Evolutionary conservation across 2,797 vertebrate species (phyloP), one percentile per base, ranked within the genome.

Genomic region (Hybognathus amarus): DNA sequence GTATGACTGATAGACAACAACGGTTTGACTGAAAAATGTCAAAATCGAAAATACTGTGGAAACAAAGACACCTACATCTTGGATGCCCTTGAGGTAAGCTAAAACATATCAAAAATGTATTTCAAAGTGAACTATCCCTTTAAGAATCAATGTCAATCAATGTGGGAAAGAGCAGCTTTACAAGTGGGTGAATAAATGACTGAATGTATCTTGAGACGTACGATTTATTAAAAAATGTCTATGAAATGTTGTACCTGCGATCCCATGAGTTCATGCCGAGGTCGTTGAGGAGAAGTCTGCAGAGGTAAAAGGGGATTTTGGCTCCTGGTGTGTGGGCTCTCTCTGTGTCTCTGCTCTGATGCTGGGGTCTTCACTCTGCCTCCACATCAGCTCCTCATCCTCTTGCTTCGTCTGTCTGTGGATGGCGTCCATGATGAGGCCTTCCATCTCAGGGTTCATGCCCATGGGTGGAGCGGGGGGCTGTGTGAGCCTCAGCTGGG

Each of bases 181-280:
- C 18, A 52, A 54, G 6, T n/a, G 47, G 27, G 47, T 52, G 70
- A 70, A 24, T 45, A 42, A 5, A 70, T 18, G 47, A 47, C 24
- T 27, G n/a, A 2, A 45, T 70, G 45, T 40, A 40, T 68, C 10
- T 70, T 17, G 40, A 15, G 7, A 18, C 18, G 42, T 18, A 30
- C 6, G 12, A n/a, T 13, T n/a, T 20, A 54, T 74, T 54, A 22
- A n/a, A 36, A 74, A n/a, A 7, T 10, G 20, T 20, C 6, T 6
- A 38, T 38, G 36, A 27, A 42, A 40, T 30, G 6, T 6, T 22
- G 79, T 96, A 99, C 98, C 98, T 99, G 93, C 96, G 97, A 5
- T 99, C 97, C 97, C 98, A 99, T 74, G 98, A 98, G 92, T 99
- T 98, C 97, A 99, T 99, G 85, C 98, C 98, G 81, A 99, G 94